A percentile compares a stretch with the other conserved stretches of the same genome.
phyloP scores from a whole-genome alignment of 2,888 invertebrate genomes.

The Hylaea fasciaria region DNA sequence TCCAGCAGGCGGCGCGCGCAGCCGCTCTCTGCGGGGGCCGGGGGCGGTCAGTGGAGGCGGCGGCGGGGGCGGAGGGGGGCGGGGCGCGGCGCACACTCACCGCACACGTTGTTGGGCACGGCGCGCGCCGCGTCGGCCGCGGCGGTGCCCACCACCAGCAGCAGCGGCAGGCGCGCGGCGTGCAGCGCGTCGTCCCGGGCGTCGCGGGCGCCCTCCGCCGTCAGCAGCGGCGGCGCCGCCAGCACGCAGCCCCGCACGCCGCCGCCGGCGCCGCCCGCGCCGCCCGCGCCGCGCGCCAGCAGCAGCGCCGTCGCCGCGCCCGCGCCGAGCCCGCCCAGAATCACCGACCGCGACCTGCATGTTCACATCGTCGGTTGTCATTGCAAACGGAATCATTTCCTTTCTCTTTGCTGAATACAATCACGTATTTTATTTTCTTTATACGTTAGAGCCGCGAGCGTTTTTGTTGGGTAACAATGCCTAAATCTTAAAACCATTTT shows the following conservation, averaged over 20 bases:
- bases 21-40: slow-evolving; percentile 61
- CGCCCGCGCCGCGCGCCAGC: slow-evolving; percentile 52
- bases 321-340: slow-evolving; percentile 42
- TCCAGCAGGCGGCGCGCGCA: slow-evolving; percentile 85
- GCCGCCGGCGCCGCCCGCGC: slow-evolving; percentile 45
- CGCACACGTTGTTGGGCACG: slow-evolving; percentile 69
- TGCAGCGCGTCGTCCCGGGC: slow-evolving; percentile 86
- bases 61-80: not conserved
- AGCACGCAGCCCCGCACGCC: slow-evolving; percentile 85
- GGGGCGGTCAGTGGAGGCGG: not conserved
- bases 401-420: no score
- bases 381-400: no score
- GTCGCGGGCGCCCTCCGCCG: slow-evolving; percentile 87
- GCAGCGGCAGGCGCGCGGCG: slow-evolving; percentile 56
- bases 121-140: slow-evolving; percentile 73
- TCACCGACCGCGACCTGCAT: slow-evolving; percentile 39
- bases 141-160: slow-evolving; percentile 53
- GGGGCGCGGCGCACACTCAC: slow-evolving; percentile 41
- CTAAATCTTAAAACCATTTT: no score
- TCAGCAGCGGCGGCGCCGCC: slow-evolving; percentile 88
- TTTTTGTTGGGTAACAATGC: no score
- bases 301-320: slow-evolving; percentile 57
- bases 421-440: no score
- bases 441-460: no score
- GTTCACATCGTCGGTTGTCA: no score